Base-by-base conservation (phyloP, 2,113 vertebrate species). In the Tragulus kanchil region DNA sequence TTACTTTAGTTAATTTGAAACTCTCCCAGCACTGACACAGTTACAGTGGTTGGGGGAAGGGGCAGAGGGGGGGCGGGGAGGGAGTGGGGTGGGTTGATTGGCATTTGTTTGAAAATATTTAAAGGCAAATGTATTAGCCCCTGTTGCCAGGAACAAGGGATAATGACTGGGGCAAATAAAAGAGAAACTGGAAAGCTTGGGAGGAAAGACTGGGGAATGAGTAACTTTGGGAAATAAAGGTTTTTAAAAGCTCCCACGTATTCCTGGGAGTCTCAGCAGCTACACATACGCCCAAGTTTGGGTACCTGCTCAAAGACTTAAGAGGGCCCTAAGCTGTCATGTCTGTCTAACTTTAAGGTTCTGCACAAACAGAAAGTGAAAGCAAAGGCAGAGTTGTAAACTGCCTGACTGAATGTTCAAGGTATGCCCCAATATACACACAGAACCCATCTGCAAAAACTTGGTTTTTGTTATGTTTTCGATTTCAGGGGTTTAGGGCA, bases 31-130 rank as follows among this genome's bases (percentile, higher is more conserved):
- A 73, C 23, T 90, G 85, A 95, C 45, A 77, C 36, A 62, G 42
- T 31, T 83, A 48, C 10, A 77, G 17, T 45, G 48, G 2, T 36
- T 36, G 36, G 36, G 36, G 36, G 36, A 36, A 36, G 36, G 36
- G 36, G 36, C 36, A 2, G 16, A 2, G 16, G 52, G 4, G 1
- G 69, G 11, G 11, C 10, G 42, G 12, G 42, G 10, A 45, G 42
- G 23, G 23, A 45, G 21, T 73, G 5, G 69, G 6, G 42, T 73
- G 42, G 0, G 42, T 45, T 19, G 42, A 21, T 42, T 73, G 45
- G 54, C 25, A 77, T 81, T 94, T 95, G 31, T 88, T 88, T 94
- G n/a, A 92, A 93, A 96, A 93, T 25, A 75, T 88, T 82, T 79
- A 95, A 89, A 89, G 79, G 36, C 48, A 93, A 81, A 78, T 96